Evolutionary conservation across 2,113 vertebrate species (phyloP), one percentile per base, ranked within the genome.

Genomic region (Lasiurus cinereus): DNA sequence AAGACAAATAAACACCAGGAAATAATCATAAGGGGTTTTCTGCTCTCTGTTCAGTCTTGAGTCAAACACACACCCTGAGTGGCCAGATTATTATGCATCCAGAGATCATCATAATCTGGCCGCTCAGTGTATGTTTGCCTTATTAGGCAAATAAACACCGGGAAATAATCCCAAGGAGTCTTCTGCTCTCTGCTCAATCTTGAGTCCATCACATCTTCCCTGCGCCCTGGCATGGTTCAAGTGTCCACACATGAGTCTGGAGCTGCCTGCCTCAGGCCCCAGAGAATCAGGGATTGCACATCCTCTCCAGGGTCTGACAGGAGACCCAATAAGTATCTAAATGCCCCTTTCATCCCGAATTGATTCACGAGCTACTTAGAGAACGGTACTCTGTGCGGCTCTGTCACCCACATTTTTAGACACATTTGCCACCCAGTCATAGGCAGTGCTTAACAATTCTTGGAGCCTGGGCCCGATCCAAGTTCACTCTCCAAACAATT

Each of bases 221-320:
- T 33, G 36, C 72, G 50, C 21, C 24, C 22, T 11, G 11, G 14
- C 0, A 2, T 27, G 11, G 14, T 54, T 29, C n/a, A 21, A 16
- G 27, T 54, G 13, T 14, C 33, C 22, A 10, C 3, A 2, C 1
- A 0, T 59, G 15, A 29, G 3, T 24, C 8, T 31, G 0, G 14
- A 6, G 16, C 7, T 24, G 3, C 27, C 78, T 33, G n/a, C 24
- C 11, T 48, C 50, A 52, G 18, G 2, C 56, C 18, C 73, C 29
- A 27, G 59, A 69, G 18, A 54, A 50, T 7, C 2, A 22, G 21
- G 8, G 33, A 22, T 29, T 39, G 19, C 73, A 11, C 11, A 4
- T 1, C 21, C 10, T 5, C n/a, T 36, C 43, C 31, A 8, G 10
- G 3, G 3, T n/a, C 7, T 6, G 14, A 29, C 52, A 7, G 6